These are phyloP conservation scores for Turdus rufiventris DNA, from an alignment of 2,113 vertebrate species.

Conservation along the genomic window DNA sequence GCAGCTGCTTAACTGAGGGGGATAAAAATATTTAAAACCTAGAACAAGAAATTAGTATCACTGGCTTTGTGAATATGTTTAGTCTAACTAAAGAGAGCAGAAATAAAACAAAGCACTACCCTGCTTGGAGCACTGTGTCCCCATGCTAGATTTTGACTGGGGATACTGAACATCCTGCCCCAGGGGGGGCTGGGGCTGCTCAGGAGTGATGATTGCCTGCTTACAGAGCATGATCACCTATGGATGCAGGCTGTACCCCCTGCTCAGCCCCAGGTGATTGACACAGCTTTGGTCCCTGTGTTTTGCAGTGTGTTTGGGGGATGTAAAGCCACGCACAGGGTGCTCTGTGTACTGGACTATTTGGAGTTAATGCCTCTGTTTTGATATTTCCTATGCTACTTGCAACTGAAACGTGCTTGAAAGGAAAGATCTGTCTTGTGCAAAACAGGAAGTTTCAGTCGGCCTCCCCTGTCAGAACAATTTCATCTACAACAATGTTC, in stretches of 20 bases:
- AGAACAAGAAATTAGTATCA: not conserved
- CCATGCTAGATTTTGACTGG: not conserved
- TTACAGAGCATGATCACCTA: rapidly evolving
- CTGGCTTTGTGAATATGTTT: not conserved
- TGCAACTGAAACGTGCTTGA: not conserved
- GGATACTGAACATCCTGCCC: rapidly evolving
- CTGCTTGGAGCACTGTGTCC: not conserved
- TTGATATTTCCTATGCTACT: not conserved
- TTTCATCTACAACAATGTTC: constrained; percentile 28
- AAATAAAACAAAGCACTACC: rapidly evolving
- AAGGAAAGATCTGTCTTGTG: not conserved
- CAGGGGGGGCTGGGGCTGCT: not conserved
- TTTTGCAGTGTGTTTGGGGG: rapidly evolving
- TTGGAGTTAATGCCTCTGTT: constrained; percentile 4
- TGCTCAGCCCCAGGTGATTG: rapidly evolving
- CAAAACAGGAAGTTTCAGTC: constrained; percentile 10
- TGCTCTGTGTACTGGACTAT: rapidly evolving
- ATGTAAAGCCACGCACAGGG: rapidly evolving
- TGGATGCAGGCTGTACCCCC: rapidly evolving
- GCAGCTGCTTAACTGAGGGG: not conserved
- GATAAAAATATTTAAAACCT: not conserved
- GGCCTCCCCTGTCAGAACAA: not conserved
- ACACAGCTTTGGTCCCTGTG: rapidly evolving
- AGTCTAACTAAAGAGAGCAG: not conserved
- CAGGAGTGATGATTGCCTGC: rapidly evolving